These are phyloP conservation scores for Carollia perspicillata DNA, from an alignment of 2,113 vertebrate genomes.

Conservation along the genomic window DNA sequence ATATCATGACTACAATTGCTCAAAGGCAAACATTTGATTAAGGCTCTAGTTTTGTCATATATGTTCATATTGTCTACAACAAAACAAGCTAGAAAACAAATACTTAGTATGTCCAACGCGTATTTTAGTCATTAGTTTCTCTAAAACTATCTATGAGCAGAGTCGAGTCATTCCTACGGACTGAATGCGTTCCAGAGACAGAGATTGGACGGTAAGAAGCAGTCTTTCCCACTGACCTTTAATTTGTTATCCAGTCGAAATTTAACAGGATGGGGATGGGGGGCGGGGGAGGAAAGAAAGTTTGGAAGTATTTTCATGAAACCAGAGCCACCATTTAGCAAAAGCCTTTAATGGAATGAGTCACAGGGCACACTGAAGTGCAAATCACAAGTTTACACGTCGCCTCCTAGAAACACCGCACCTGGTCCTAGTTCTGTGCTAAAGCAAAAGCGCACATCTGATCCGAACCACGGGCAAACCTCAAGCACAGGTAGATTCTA, in stretches of 20 bases:
- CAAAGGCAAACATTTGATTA: background rate
- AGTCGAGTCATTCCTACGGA: background rate
- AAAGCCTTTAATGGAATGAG: constrained; percentile 49
- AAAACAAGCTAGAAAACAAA: background rate
- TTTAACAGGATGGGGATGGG: background rate
- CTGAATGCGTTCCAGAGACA: background rate
- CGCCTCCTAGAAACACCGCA: constrained; percentile 33
- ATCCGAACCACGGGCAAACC: accelerated
- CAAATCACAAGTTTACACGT: constrained; percentile 53
- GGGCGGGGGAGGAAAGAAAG: background rate
- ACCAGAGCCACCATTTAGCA: constrained; percentile 44
- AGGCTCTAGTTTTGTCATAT: background rate
- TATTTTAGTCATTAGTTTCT: background rate
- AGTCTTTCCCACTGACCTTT: constrained; percentile 3
- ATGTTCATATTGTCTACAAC: background rate
- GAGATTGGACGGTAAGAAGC: background rate
- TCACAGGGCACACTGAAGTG: constrained; percentile 37
- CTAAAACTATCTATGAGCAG: background rate
- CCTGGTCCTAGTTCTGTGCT: background rate
- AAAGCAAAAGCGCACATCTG: background rate
- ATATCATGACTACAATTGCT: background rate
- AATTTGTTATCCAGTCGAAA: constrained; percentile 30
- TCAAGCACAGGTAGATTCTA: background rate
- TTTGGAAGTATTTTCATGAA: constrained; percentile 45
- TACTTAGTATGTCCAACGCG: background rate